Evolutionary conservation across 2,888 invertebrate genomes (phyloP).

Genomic region (Callosobruchus maculatus): DNA sequence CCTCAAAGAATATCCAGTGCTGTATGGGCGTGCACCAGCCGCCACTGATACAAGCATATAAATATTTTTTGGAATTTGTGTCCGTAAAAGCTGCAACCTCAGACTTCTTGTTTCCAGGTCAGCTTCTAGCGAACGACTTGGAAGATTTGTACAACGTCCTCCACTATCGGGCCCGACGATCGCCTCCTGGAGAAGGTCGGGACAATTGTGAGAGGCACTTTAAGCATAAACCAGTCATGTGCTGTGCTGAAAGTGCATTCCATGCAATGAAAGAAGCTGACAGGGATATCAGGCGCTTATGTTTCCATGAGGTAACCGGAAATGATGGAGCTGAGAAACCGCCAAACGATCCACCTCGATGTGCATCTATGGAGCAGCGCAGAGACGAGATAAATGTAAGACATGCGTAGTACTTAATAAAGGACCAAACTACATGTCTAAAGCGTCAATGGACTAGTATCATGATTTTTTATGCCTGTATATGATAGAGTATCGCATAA

Average conservation of each 20-base stretch:
- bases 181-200: conserved; percentile 24
- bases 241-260: conserved; percentile 40
- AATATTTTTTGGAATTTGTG: too few relatives aligned
- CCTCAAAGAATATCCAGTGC: too few relatives aligned
- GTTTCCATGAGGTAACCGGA: conserved; percentile 39
- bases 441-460: too few relatives aligned
- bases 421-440: too few relatives aligned
- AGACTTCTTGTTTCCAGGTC: conserved; percentile 38
- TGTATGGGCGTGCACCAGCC: too few relatives aligned
- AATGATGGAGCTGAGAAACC: conserved; percentile 28
- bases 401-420: too few relatives aligned
- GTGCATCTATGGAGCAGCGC: conserved; percentile 40
- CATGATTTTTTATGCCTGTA: too few relatives aligned
- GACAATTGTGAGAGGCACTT: conserved; percentile 37
- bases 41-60: too few relatives aligned
- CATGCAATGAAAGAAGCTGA: conserved; percentile 34
- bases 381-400: conserved; percentile 42
- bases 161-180: conserved; percentile 34
- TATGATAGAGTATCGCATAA: too few relatives aligned
- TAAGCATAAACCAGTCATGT: conserved; percentile 30
- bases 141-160: conserved; percentile 28
- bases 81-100: too few relatives aligned
- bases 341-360: conserved; percentile 41
- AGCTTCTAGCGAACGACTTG: conserved; percentile 35
- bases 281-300: conserved; percentile 35